These are phyloP conservation scores for Blomia tropicalis DNA, from an alignment of 2,888 invertebrate genomes.

Conservation along the genomic window DNA sequence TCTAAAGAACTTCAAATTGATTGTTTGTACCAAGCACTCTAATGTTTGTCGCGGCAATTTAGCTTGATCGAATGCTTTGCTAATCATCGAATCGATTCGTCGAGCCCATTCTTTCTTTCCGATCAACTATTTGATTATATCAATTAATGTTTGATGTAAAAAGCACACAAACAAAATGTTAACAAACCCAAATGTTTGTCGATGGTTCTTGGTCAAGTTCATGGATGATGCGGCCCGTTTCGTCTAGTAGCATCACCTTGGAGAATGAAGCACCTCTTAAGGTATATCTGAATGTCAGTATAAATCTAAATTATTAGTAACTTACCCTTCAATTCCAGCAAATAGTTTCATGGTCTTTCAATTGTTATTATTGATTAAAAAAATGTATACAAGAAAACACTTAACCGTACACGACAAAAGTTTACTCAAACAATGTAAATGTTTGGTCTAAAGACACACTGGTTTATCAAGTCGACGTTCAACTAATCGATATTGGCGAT, in stretches of 20 bases:
- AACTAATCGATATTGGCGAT: neutral
- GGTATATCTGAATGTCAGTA: too few species aligned
- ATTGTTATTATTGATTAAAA: neutral
- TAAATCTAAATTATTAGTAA: too few species aligned
- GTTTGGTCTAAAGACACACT: too few species aligned
- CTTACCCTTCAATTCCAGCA: slow-evolving; percentile 19
- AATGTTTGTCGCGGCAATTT: neutral
- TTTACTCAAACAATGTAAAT: too few species aligned
- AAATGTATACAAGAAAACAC: too few species aligned
- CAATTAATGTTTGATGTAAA: neutral
- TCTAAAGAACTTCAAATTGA: neutral
- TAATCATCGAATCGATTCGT: slow-evolving; percentile 25
- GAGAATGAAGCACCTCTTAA: slow-evolving; percentile 20
- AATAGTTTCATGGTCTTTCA: slow-evolving; percentile 18
- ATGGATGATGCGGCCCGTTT: slow-evolving; percentile 24
- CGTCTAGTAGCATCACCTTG: slow-evolving; percentile 26
- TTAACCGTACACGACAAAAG: too few species aligned
- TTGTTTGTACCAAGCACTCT: neutral
- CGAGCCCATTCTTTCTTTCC: slow-evolving; percentile 28
- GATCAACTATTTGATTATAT: slow-evolving; percentile 20
- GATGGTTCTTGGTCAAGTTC: slow-evolving; percentile 24
- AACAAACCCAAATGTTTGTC: slow-evolving; percentile 27
- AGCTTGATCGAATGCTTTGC: slow-evolving; percentile 21
- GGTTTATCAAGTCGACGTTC: slow-evolving; percentile 6
- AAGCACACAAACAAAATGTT: neutral